phyloP scores from a whole-genome alignment of 1,140 invertebrate species.

The Mactra quadrangularis region DNA sequence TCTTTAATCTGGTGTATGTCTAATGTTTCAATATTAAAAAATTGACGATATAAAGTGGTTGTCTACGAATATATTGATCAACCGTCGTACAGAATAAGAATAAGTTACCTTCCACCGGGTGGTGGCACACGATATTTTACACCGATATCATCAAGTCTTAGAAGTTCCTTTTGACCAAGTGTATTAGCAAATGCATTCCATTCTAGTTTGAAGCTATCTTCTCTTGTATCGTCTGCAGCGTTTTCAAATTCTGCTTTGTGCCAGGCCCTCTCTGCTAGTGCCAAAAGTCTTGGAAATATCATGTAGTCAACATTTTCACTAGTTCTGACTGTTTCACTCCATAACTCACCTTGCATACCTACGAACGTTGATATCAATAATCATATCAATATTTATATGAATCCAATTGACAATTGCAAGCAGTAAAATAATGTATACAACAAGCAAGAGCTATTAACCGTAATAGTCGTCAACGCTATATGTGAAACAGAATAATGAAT shows the following conservation, averaged over 20 bases:
- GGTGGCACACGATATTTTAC: conserved; percentile 67
- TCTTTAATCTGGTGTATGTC: no score
- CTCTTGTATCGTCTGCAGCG: neutral
- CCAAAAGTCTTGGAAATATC: conserved; percentile 68
- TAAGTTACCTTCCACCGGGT: conserved; percentile 70
- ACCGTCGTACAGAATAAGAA: no score
- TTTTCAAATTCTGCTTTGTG: conserved; percentile 69
- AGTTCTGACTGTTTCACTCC: conserved; percentile 66
- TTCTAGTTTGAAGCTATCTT: neutral
- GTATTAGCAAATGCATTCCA: conserved; percentile 58
- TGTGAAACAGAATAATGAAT: no score
- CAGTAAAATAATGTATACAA: no score
- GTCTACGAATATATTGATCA: no score
- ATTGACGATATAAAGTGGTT: no score
- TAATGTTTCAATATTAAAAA: no score
- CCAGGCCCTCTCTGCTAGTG: conserved; percentile 73
- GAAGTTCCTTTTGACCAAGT: conserved; percentile 67
- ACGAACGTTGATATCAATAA: no score
- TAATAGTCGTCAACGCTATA: no score
- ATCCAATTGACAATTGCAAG: no score
- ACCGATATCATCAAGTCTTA: conserved; percentile 64
- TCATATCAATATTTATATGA: no score
- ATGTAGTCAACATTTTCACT: conserved; percentile 66
- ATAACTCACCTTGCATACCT: conserved; percentile 70
- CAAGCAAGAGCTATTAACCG: no score